Percentiles rank a stretch among this genome's conserved stretches.
Evolutionary conservation across 2,888 invertebrate genomes (phyloP).

Genomic region (Stenodera caucasica): DNA sequence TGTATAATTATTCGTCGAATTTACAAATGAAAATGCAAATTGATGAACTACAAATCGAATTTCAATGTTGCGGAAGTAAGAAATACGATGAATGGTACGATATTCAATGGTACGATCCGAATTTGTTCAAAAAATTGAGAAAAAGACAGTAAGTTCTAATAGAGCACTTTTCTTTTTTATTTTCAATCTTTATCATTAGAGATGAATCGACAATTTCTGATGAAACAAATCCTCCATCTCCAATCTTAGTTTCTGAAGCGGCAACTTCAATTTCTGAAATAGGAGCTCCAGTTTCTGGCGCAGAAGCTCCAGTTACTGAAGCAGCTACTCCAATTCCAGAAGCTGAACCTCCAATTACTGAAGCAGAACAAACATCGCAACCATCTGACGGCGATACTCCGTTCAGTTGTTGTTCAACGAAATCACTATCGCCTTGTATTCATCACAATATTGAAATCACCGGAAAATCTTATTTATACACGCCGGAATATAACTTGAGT

Average conservation of each 20-base stretch:
- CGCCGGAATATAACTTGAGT: constrained; percentile 54
- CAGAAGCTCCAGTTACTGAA: background rate
- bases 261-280: background rate
- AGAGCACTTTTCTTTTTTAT: constrained; percentile 10
- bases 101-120: constrained; percentile 61
- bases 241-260: background rate
- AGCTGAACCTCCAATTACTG: too few relatives aligned
- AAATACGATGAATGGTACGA: constrained; percentile 66
- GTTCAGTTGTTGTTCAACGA: constrained; percentile 65
- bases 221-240: background rate
- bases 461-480: constrained; percentile 61
- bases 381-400: constrained; percentile 59
- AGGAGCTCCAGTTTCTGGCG: background rate
- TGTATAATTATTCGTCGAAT: constrained; percentile 61
- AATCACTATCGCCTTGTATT: constrained; percentile 61
- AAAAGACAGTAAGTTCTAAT: constrained; percentile 18
- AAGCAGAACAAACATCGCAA: too few relatives aligned
- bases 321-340: constrained; percentile 8
- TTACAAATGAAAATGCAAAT: constrained; percentile 60
- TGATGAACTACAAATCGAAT: constrained; percentile 63
- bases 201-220: background rate
- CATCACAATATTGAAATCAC: constrained; percentile 61
- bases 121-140: constrained; percentile 46
- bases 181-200: background rate
- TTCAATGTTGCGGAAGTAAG: constrained; percentile 66